Conservation (phyloP, 2,113 vertebrate genomes). For the Bambusicola thoracicus region DNA sequence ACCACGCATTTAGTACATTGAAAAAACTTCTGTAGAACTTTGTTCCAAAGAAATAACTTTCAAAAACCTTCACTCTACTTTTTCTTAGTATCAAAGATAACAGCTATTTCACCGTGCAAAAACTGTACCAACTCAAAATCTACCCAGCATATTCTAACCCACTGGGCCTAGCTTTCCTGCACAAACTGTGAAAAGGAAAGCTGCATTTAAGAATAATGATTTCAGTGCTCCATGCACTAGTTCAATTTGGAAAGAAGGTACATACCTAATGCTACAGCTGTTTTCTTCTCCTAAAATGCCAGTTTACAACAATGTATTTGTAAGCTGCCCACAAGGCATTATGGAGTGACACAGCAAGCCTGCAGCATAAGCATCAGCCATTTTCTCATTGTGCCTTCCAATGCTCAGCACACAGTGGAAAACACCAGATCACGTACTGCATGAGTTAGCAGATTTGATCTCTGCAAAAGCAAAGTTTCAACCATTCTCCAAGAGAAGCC, state of each 20-base stretch:
- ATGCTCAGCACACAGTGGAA: accelerated
- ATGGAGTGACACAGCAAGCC: neutral
- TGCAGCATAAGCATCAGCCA: neutral
- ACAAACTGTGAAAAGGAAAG: neutral
- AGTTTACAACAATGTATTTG: neutral
- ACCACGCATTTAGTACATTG: neutral
- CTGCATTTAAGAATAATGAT: neutral
- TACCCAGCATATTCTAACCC: neutral
- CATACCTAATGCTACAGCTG: neutral
- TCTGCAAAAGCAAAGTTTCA: neutral
- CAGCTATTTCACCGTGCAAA: neutral
- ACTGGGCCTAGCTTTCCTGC: neutral
- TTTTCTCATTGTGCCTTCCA: neutral
- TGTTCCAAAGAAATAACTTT: neutral
- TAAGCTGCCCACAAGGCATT: neutral
- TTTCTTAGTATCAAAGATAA: neutral
- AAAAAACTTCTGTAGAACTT: neutral
- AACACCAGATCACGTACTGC: neutral
- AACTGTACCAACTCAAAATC: neutral
- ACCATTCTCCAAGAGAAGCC: neutral
- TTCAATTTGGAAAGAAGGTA: neutral
- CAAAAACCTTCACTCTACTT: neutral
- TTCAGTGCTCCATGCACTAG: neutral
- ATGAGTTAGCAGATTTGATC: neutral
- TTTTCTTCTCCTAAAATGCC: neutral